Base-by-base conservation (phyloP, 2,113 vertebrate genomes). In the Campylomormyrus numenius region DNA sequence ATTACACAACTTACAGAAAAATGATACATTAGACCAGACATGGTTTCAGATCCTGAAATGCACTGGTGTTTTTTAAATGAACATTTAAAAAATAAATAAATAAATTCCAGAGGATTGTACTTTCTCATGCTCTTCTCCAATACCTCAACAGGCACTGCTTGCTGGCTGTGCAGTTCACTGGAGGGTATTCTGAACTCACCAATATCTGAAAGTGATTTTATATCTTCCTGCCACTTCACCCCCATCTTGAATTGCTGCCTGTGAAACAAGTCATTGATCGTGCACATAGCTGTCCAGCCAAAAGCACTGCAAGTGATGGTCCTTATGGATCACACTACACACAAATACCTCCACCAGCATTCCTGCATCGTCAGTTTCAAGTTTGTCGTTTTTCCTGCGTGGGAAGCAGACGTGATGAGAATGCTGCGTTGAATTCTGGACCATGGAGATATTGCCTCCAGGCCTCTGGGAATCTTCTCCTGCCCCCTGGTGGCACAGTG, bases 401-500 rank as follows among this genome's bases (percentile, higher is more conserved):
- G 46, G 53, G 27, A 53, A 87, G 15, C 17, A 17, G 85, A 53
- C 5, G 48, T 50, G 85, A 87, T 27, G 15, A 24, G 35, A 62
- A 53, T 27, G 53, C 50, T 8, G 27, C 5, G 31, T 27, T 21
- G 35, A 1, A 88, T 31, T 3, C 11, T 15, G 62, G 39, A 62
- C 86, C 88, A 92, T 89, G 87, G 11, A 10, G 21, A 89, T 87
- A 21, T 77, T 21, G 21, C 77, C 88, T 31, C 8, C 5, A 85
- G 56, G 0, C 91, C 93, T 91, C 45, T 91, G 92, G 92, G 93
- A 94, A 94, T 92, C 74, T 95, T 93, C 91, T 93, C 95, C 94
- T 95, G 95, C 95, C 95, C 94, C 94, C 96, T 95, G 92, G 93
- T 95, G 96, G 94, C n/a, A 6, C 5, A 45, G 45, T 66, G 50